phyloP scores from a whole-genome alignment of 2,888 invertebrate species.

The Heliconius erato region DNA sequence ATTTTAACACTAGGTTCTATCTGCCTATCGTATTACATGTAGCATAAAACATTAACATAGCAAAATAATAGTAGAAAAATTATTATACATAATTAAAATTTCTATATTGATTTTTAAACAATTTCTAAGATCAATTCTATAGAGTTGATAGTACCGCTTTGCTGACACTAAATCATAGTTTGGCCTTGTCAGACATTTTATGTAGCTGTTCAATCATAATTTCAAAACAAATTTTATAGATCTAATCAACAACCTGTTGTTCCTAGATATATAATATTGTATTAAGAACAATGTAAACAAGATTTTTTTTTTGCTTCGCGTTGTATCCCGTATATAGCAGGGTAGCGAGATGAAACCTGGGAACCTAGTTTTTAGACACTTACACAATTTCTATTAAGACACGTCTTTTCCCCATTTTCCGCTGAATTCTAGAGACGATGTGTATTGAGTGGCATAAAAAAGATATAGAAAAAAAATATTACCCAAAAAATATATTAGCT shows the following conservation, averaged over 20 bases:
- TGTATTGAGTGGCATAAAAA: too few relatives aligned
- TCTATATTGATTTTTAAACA: background rate
- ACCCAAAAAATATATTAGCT: too few relatives aligned
- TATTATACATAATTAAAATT: background rate
- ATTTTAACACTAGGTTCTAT: background rate
- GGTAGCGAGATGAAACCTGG: background rate
- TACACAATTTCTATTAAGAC: too few relatives aligned
- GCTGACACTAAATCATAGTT: background rate
- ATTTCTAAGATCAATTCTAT: background rate
- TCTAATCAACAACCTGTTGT: background rate
- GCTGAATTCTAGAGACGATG: too few relatives aligned
- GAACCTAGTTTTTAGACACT: too few relatives aligned
- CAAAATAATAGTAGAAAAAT: slow-evolving; percentile 7
- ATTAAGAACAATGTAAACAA: background rate
- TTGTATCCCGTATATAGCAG: background rate
- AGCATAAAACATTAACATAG: background rate
- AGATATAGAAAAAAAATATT: too few relatives aligned
- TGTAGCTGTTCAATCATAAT: background rate
- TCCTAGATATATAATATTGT: background rate
- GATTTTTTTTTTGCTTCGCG: background rate
- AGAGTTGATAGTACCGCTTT: background rate
- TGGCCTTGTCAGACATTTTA: background rate
- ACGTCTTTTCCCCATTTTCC: too few relatives aligned
- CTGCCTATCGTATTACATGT: background rate
- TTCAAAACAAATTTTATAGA: background rate